These are phyloP conservation scores for Lathronympha strigana DNA, from an alignment of 2,888 invertebrate species.

Conservation along the genomic window DNA sequence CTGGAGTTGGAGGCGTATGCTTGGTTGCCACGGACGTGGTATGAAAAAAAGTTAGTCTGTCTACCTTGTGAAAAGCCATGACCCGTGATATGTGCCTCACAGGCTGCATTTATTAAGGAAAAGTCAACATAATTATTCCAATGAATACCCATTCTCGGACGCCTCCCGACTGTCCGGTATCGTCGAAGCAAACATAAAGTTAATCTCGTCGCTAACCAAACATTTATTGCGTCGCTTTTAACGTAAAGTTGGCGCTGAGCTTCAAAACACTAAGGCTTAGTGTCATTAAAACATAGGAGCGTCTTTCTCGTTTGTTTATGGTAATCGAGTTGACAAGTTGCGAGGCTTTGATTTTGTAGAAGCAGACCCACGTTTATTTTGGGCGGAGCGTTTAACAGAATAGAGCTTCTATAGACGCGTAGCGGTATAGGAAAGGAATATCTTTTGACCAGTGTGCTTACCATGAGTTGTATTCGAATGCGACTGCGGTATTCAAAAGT, in stretches of 20 bases:
- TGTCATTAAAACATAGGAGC: constrained; percentile 75
- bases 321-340: constrained; percentile 79
- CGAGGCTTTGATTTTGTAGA: constrained; percentile 73
- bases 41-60: not conserved
- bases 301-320: constrained; percentile 81
- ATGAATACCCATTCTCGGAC: constrained; percentile 39
- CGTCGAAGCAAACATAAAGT: constrained; percentile 42
- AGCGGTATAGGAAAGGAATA: too few relatives aligned
- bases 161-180: constrained; percentile 37
- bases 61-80: not conserved
- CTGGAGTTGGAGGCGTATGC: too few relatives aligned
- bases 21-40: too few relatives aligned
- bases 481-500: too few relatives aligned
- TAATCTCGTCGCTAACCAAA: constrained; percentile 41
- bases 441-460: too few relatives aligned
- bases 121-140: constrained; percentile 41
- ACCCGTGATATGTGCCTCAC: constrained; percentile 3
- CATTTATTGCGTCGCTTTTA: constrained; percentile 40
- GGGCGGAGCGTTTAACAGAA: constrained; percentile 64
- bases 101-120: constrained; percentile 33
- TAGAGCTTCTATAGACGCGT: constrained; percentile 50
- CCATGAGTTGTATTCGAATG: too few relatives aligned
- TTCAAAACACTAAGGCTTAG: constrained; percentile 61
- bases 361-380: constrained; percentile 69
- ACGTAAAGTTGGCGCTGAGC: constrained; percentile 49